Conservation (phyloP, 2,888 invertebrate species). For the Eupithecia tripunctaria region DNA sequence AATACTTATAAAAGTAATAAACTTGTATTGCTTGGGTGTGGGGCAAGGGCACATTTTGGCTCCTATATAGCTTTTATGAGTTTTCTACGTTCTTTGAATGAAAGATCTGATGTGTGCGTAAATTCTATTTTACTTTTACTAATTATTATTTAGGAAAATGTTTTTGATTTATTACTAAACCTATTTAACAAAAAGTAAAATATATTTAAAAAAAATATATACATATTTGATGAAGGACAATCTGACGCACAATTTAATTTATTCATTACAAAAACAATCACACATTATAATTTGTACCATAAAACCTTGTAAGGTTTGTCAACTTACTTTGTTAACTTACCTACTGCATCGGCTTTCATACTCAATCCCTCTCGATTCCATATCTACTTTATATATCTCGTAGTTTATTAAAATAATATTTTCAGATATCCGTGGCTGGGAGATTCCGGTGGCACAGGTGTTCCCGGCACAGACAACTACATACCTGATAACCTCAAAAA, state of each 20-base stretch:
- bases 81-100: neutral
- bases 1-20: conserved; percentile 15
- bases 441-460: conserved; percentile 93
- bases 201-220: neutral
- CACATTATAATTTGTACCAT: no score
- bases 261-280: no score
- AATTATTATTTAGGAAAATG: no score
- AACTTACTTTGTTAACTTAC: no score
- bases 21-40: conserved; percentile 18
- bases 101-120: neutral
- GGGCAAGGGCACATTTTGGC: conserved; percentile 21
- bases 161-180: no score
- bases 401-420: conserved; percentile 18
- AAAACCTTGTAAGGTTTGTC: no score
- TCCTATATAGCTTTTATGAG: conserved; percentile 11
- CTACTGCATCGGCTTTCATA: no score
- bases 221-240: neutral
- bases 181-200: neutral
- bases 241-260: no score
- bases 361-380: no score
- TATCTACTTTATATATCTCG: no score
- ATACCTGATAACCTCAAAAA: conserved; percentile 87
- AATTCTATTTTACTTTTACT: neutral
- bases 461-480: conserved; percentile 91
- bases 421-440: conserved; percentile 94